phyloP scores from a whole-genome alignment of 2,888 invertebrate species.

The Ectemnius lituratus region DNA sequence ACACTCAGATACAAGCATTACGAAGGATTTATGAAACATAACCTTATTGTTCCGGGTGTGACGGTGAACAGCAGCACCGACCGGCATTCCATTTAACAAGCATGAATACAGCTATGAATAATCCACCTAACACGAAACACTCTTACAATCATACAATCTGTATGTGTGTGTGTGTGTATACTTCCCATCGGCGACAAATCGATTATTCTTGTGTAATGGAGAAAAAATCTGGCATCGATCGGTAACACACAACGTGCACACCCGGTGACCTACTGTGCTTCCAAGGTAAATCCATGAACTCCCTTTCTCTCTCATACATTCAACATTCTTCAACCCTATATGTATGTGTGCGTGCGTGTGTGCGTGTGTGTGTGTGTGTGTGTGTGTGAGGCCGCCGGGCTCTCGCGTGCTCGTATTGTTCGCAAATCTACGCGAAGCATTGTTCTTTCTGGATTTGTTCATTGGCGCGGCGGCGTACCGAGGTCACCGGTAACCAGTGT shows the following conservation, averaged over 20 bases:
- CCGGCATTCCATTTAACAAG: not conserved
- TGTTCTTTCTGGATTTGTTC: conserved; percentile 18
- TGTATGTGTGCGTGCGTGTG: no score
- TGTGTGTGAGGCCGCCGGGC: no score
- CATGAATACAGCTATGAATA: no score
- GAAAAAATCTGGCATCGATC: conserved; percentile 53
- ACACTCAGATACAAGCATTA: no score
- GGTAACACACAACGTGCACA: conserved; percentile 8
- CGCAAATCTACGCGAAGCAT: conserved; percentile 23
- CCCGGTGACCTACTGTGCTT: conserved; percentile 44
- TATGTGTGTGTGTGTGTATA: not conserved
- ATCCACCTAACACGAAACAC: not conserved
- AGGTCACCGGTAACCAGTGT: not conserved
- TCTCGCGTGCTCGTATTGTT: no score
- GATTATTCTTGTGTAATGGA: conserved; percentile 51
- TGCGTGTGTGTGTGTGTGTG: no score
- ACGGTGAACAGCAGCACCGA: no score
- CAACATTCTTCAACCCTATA: no score
- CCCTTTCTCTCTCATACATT: not conserved
- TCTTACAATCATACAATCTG: not conserved
- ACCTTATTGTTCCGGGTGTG: no score
- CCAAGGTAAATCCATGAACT: conserved; percentile 43
- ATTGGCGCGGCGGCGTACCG: not conserved
- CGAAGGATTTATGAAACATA: no score
- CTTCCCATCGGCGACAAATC: conserved; percentile 40